Conservation (phyloP, 2,113 vertebrate species). For the Tauraco erythrolophus region DNA sequence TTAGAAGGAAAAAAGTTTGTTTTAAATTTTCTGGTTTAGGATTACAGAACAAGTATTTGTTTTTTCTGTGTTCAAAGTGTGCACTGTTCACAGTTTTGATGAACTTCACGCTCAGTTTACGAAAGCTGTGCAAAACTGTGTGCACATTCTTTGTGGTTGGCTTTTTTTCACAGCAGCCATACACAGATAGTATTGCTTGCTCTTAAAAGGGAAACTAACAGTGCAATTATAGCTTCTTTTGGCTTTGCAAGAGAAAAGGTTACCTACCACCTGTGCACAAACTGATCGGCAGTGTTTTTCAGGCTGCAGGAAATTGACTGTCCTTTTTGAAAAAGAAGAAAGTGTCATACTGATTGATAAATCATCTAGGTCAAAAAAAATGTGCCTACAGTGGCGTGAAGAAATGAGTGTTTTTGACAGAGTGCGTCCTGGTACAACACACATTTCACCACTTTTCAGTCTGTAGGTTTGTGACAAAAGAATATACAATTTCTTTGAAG, state of each 20-base stretch:
- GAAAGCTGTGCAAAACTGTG: neutral
- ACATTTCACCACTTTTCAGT: neutral
- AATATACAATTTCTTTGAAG: neutral
- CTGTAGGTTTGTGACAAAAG: neutral
- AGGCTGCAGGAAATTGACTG: neutral
- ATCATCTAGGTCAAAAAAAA: neutral
- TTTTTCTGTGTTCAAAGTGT: neutral
- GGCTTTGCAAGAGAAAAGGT: neutral
- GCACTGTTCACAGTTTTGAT: neutral
- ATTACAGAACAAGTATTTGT: neutral
- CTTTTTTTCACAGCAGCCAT: neutral
- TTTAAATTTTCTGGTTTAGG: neutral
- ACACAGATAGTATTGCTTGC: neutral
- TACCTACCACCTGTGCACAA: neutral
- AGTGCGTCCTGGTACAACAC: neutral
- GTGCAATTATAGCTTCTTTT: neutral
- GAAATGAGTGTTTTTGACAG: neutral
- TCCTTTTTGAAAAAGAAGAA: neutral
- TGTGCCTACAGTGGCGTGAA: neutral
- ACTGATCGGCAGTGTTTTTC: neutral
- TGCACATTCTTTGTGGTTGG: neutral
- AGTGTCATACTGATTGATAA: neutral
- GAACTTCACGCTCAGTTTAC: neutral
- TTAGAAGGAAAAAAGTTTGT: neutral
- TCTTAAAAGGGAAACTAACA: neutral